phyloP scores from a whole-genome alignment of 2,797 vertebrate species.

The Crenuchus spilurus region DNA sequence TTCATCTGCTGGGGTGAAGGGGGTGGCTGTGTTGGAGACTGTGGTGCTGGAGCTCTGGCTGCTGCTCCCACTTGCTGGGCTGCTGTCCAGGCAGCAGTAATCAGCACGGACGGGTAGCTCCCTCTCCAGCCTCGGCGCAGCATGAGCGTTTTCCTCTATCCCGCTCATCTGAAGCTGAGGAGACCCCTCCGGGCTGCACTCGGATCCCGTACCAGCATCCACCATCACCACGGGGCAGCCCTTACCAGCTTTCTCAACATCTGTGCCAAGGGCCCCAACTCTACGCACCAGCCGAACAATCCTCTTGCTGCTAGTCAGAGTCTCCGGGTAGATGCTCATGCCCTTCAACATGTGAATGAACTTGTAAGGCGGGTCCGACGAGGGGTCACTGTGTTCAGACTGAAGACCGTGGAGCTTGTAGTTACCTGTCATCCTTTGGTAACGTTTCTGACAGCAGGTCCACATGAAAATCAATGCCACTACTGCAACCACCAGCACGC shows the following conservation, averaged over 20 bases:
- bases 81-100: constrained; percentile 85
- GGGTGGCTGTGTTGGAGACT: constrained; percentile 83
- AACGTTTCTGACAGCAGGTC: constrained; percentile 91
- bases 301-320: constrained; percentile 89
- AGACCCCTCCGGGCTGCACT: constrained; percentile 69
- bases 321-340: constrained; percentile 96
- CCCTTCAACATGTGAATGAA: constrained; percentile 99
- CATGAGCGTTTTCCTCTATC: constrained; percentile 60
- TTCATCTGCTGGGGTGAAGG: constrained; percentile 84
- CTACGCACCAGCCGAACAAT: constrained; percentile 78
- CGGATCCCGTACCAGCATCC: constrained; percentile 77
- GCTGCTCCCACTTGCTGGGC: constrained; percentile 81
- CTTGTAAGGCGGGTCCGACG: constrained; percentile 83
- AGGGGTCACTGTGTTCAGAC: constrained; percentile 67
- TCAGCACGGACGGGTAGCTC: constrained; percentile 83
- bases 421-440: constrained; percentile 78
- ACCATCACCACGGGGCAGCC: constrained; percentile 66
- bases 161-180: constrained; percentile 74
- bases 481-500: constrained; percentile 87
- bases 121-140: constrained; percentile 62
- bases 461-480: constrained; percentile 89
- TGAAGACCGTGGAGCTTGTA: constrained; percentile 82
- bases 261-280: constrained; percentile 15
- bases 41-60: constrained; percentile 75
- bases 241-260: constrained; percentile 8